Evolutionary conservation across 2,797 vertebrate species (phyloP).

Genomic region (Tarsius wallacei): DNA sequence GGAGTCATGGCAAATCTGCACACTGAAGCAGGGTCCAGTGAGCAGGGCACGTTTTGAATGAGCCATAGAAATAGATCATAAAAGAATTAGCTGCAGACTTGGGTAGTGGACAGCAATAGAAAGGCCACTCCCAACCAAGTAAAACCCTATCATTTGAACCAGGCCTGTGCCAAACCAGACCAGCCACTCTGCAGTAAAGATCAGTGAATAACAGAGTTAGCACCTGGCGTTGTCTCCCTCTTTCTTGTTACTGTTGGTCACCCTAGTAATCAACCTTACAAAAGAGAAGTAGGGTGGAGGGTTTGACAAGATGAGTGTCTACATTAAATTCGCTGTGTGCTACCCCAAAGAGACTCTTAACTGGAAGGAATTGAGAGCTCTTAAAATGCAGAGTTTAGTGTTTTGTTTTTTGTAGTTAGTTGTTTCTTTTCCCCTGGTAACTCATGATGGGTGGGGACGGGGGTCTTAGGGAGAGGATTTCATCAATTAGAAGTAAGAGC

Average conservation of each 20-base stretch:
- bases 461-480: not conserved
- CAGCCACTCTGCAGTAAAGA: not conserved
- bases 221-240: not conserved
- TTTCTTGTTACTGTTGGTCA: not conserved
- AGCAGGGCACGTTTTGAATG: not conserved
- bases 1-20: not conserved
- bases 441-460: not conserved
- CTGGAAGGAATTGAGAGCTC: not conserved
- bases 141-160: not conserved
- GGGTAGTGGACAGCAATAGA: no score
- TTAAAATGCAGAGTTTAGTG: not conserved
- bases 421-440: not conserved
- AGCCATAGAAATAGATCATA: not conserved
- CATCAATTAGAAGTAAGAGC: constrained; percentile 12
- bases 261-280: not conserved
- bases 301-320: not conserved
- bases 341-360: not conserved
- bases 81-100: not conserved
- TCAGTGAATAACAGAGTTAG: not conserved
- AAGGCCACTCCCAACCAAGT: not conserved
- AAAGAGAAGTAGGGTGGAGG: not conserved
- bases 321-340: not conserved
- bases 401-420: not conserved
- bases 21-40: not conserved
- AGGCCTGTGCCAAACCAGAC: not conserved